A percentile compares a stretch with the other conserved stretches of the same genome.
These are phyloP conservation scores for Fregetta grallaria DNA, from an alignment of 2,113 vertebrate species.

Conservation along the genomic window DNA sequence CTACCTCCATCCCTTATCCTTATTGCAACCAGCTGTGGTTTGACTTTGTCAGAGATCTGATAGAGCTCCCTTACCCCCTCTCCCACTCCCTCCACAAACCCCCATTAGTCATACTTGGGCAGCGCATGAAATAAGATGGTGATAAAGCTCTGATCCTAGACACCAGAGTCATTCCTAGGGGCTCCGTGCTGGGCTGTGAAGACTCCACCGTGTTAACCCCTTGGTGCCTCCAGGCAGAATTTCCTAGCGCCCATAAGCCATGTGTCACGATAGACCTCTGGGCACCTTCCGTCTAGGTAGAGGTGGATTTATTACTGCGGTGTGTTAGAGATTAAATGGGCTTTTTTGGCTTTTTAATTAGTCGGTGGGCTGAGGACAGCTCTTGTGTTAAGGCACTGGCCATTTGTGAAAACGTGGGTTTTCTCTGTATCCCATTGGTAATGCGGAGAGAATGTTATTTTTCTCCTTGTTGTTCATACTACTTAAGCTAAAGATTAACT, in stretches of 20 bases:
- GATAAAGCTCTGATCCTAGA: not conserved
- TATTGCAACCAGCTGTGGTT: not conserved
- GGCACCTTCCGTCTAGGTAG: not conserved
- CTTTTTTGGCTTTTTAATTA: not conserved
- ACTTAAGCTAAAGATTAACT: constrained; percentile 10
- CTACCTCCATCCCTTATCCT: not conserved
- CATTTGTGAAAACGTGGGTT: not conserved
- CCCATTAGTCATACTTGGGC: not conserved
- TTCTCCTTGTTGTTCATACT: not conserved
- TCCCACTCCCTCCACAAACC: not conserved
- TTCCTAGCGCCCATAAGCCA: not conserved
- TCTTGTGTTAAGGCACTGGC: not conserved
- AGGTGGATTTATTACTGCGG: not conserved
- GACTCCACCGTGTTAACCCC: not conserved
- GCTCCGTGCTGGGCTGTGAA: not conserved
- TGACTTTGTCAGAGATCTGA: not conserved
- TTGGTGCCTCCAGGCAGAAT: not conserved
- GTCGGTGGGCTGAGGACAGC: not conserved
- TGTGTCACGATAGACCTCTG: not conserved
- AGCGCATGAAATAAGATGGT: not conserved
- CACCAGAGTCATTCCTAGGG: not conserved
- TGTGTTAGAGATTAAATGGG: not conserved
- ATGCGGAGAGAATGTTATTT: not conserved
- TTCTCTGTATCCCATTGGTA: not conserved
- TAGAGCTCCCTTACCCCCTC: not conserved